Base-by-base conservation (phyloP, 1,140 invertebrate species). In the Lineus longissimus region DNA sequence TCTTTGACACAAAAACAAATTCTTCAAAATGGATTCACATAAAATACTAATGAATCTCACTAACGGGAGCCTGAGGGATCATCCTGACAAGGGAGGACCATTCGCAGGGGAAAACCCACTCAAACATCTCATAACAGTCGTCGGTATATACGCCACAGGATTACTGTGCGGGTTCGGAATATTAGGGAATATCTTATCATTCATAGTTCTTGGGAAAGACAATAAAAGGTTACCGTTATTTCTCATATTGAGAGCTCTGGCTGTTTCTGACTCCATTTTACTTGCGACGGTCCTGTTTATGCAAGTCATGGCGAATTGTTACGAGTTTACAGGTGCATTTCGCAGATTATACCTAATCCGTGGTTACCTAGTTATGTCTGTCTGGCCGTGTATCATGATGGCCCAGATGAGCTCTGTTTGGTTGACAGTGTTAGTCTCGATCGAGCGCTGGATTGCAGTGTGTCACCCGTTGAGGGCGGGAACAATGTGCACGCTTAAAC, bases 121-220 rank as follows among this genome's bases (percentile, higher is more conserved):
- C 4, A 23, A 23, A 23, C 47, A 23, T 23, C n/a, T 51, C 6
- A 27, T 51, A 23, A 51, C 47, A 51, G 25, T 51, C 4, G 47
- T 51, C 4, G 47, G 47, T 23, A 51, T 51, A 4, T 51, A 51
- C 47, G 47, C 19, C 47, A 51, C 47, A 6, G 47, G 47, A 51
- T n/a, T 51, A 7, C 47, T 51, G 25, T 51, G 58, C 1, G 58
- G 69, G 0, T 68, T 75, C 23, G 76, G 77, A 15, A 58, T 79
- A n/a, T 58, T 78, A 6, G 79, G 79, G n/a, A 81, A 81, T 62
- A 67, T 73, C n/a, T 70, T 81, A 2, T 78, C 77, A 11, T 77
- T 81, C 45, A 67, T 79, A 27, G 77, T 79, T 15, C 67, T 81
- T 33, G 74, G 72, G 70, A 62, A 75, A 17, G 65, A 69, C 15